phyloP scores from a whole-genome alignment of 2,113 vertebrate species.

The Solea solea region DNA sequence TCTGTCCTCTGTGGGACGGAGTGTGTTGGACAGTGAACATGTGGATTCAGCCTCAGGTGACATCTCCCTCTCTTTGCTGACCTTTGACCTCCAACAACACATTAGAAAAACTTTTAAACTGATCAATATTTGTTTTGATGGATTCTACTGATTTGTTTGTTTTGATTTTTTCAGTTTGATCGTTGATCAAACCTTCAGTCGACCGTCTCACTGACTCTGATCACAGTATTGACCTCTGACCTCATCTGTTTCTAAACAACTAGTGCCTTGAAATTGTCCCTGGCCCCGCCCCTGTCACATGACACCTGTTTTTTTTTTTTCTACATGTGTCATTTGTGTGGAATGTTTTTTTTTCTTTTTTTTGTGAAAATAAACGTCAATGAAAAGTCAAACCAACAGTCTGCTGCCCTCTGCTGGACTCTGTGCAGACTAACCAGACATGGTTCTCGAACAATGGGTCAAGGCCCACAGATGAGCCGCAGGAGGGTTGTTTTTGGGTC shows the following conservation, averaged over 20 bases:
- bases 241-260: conserved; percentile 49
- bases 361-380: conserved; percentile 59
- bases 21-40: neutral
- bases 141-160: neutral
- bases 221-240: conserved; percentile 24
- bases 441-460: too few relatives aligned
- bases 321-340: conserved; percentile 65
- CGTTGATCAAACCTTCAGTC: too few relatives aligned
- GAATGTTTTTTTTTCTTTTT: conserved; percentile 50
- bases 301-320: conserved; percentile 45
- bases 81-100: neutral
- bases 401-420: too few relatives aligned
- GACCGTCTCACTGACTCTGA: conserved; percentile 6
- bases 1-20: too few relatives aligned
- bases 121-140: neutral
- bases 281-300: neutral
- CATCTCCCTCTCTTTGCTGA: neutral
- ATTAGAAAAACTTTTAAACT: too few relatives aligned
- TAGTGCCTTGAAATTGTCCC: conserved; percentile 76
- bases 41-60: neutral
- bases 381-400: neutral
- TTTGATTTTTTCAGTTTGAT: too few relatives aligned
- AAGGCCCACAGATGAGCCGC: too few relatives aligned
- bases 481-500: too few relatives aligned
- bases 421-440: too few relatives aligned